These are phyloP conservation scores for Phalacrocorax brasilianus DNA, from an alignment of 2,113 vertebrate species.

Conservation along the genomic window DNA sequence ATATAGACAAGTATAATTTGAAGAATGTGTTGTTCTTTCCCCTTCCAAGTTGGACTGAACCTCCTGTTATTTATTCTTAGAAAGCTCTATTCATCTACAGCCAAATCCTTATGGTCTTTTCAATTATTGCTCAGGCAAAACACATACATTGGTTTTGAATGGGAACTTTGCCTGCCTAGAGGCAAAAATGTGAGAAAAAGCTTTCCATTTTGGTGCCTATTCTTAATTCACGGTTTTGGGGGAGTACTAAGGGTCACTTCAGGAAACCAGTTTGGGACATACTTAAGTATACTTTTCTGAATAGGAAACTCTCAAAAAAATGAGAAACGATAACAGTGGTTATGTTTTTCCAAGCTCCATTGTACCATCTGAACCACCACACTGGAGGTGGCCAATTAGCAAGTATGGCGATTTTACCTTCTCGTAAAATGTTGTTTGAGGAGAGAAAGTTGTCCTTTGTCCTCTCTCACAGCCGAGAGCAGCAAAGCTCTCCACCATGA, in stretches of 20 bases:
- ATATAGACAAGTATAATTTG: slow-evolving; percentile 52
- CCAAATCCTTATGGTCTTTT: slow-evolving; percentile 38
- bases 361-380: neutral
- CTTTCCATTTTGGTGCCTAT: neutral
- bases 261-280: neutral
- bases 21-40: slow-evolving; percentile 42
- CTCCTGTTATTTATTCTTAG: slow-evolving; percentile 50
- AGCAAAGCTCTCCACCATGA: neutral
- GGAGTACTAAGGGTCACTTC: neutral
- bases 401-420: neutral
- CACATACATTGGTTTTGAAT: neutral
- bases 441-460: neutral
- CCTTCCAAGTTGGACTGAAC: slow-evolving; percentile 21
- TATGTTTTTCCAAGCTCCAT: neutral
- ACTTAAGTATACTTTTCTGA: neutral
- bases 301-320: neutral
- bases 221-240: neutral
- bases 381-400: neutral
- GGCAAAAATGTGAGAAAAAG: neutral
- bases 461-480: neutral
- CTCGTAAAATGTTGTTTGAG: neutral
- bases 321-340: neutral
- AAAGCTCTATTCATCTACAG: slow-evolving; percentile 42
- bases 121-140: neutral
- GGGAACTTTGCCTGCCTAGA: neutral